Conservation (phyloP, 2,113 vertebrate species). For the Hemiprocne comata region DNA sequence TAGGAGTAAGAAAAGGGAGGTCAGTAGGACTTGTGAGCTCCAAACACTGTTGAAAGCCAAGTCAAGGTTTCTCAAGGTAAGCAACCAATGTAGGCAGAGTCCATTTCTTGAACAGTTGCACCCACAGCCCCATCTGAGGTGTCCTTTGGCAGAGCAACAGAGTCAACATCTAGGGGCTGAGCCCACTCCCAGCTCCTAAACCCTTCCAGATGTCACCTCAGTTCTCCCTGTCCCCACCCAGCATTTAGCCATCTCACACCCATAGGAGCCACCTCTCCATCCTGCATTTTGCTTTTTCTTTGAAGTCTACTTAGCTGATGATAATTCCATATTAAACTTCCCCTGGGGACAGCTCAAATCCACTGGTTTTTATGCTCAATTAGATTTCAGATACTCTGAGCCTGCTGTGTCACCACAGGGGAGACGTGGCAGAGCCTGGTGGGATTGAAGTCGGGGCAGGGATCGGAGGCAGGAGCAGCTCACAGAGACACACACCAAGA, state of each 20-base stretch:
- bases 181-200: background rate
- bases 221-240: background rate
- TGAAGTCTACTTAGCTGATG: background rate
- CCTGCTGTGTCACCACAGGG: accelerated
- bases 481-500: accelerated
- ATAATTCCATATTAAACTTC: background rate
- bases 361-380: background rate
- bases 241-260: background rate
- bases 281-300: background rate
- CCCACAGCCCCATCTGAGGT: background rate
- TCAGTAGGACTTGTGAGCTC: background rate
- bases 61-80: background rate
- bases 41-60: background rate
- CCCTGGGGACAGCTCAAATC: background rate
- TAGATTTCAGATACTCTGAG: background rate
- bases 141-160: background rate
- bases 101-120: background rate
- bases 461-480: background rate
- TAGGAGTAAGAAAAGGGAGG: background rate
- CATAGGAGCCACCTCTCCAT: background rate
- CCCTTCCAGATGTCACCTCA: background rate
- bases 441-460: background rate
- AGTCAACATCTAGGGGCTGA: background rate
- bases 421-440: background rate
- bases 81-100: background rate